Conservation (phyloP, 2,113 vertebrate species). For the Sardina pilchardus region DNA sequence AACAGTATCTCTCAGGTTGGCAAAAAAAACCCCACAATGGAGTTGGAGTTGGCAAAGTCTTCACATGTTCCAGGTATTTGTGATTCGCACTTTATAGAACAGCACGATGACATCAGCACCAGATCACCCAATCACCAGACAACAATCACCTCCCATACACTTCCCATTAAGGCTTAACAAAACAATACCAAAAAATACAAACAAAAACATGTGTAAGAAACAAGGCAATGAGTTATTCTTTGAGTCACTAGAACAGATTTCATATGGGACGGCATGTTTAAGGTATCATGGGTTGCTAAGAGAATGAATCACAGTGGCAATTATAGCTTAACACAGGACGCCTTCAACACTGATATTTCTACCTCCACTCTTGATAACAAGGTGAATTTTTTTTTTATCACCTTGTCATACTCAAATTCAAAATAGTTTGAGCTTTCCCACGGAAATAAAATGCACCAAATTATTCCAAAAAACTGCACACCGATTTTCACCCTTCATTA, state of each 20-base stretch:
- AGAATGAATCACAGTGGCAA: neutral
- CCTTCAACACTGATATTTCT: neutral
- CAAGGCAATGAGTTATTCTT: neutral
- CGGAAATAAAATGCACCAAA: neutral
- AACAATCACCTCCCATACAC: neutral
- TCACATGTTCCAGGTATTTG: neutral
- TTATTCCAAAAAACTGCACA: neutral
- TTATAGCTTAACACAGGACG: neutral
- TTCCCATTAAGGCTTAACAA: neutral
- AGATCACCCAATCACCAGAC: neutral
- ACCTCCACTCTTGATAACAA: neutral
- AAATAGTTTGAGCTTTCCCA: neutral
- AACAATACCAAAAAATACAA: constrained; percentile 35
- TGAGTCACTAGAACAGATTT: neutral
- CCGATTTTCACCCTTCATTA: neutral
- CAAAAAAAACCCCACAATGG: neutral
- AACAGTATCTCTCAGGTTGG: neutral
- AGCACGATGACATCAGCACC: neutral
- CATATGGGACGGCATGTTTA: neutral
- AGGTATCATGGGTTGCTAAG: neutral
- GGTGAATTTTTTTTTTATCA: neutral
- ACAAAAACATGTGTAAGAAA: neutral
- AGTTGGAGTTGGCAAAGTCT: neutral
- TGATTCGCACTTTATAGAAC: neutral
- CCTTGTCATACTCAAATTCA: neutral